Percentiles rank a stretch among this genome's conserved stretches.
phyloP scores from a whole-genome alignment of 2,888 invertebrate species.

The Fragum sueziense region DNA sequence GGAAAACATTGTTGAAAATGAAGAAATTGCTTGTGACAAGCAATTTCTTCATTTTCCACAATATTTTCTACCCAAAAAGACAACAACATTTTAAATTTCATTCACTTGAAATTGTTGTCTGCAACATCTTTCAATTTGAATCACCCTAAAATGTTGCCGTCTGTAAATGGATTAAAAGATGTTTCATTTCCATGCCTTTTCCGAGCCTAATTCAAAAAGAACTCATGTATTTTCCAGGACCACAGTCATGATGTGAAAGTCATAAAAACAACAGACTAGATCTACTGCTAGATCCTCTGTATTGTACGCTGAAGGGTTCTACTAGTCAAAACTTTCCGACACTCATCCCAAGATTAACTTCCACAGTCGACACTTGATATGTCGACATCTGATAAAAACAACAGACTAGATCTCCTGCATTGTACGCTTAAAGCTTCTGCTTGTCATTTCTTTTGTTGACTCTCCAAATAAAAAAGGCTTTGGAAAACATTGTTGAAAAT shows the following conservation, averaged over 20 bases:
- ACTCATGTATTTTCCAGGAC: slow-evolving; percentile 40
- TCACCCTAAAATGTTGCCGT: not conserved
- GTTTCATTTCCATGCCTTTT: too few relatives aligned
- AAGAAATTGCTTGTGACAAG: not conserved
- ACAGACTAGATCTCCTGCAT: not conserved
- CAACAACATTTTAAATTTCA: not conserved
- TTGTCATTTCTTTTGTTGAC: not conserved
- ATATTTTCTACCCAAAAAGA: too few relatives aligned
- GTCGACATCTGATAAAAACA: too few relatives aligned
- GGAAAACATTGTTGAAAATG: slow-evolving; percentile 9
- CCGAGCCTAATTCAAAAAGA: too few relatives aligned
- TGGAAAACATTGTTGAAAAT: slow-evolving; percentile 8
- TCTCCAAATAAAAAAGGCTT: not conserved
- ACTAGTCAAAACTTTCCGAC: too few relatives aligned
- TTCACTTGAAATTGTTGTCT: not conserved
- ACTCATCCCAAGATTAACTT: too few relatives aligned
- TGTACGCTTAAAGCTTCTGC: too few relatives aligned
- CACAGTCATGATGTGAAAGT: slow-evolving; percentile 45
- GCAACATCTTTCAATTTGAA: not conserved
- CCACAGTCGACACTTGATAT: too few relatives aligned
- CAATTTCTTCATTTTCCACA: slow-evolving; percentile 2
- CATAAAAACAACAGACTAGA: slow-evolving; percentile 27
- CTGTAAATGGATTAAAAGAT: not conserved
- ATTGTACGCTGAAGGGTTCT: too few relatives aligned
- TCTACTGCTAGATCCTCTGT: too few relatives aligned